Evolutionary conservation across 2,797 vertebrate species (phyloP).

Genomic region (Thamnophis elegans): DNA sequence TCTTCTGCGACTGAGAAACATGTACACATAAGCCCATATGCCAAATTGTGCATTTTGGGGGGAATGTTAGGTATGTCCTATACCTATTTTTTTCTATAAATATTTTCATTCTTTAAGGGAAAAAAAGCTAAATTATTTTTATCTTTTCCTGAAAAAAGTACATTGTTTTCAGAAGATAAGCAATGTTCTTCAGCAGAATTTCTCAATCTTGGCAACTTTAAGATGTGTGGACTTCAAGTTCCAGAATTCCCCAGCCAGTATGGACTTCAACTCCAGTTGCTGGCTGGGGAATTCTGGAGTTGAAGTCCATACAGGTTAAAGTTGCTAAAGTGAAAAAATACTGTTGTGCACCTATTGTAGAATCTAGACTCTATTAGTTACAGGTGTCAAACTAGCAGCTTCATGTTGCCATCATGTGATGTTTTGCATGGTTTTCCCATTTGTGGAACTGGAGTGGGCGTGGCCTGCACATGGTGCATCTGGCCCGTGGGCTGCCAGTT

Average conservation of each 20-base stretch:
- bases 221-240: background rate
- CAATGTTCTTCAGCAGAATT: background rate
- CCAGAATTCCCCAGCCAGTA: background rate
- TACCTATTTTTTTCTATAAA: background rate
- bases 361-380: background rate
- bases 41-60: background rate
- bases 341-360: background rate
- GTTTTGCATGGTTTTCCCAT: too few relatives aligned
- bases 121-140: background rate
- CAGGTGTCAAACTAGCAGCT: too few relatives aligned
- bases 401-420: too few relatives aligned
- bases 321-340: background rate
- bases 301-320: background rate
- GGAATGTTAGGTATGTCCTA: background rate
- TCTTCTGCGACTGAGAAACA: background rate
- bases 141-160: background rate
- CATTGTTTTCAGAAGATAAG: background rate
- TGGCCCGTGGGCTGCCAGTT: too few relatives aligned
- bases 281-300: background rate
- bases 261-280: background rate
- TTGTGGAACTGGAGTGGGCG: too few relatives aligned
- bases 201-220: background rate
- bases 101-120: background rate
- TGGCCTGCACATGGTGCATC: too few relatives aligned
- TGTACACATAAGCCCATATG: background rate